phyloP scores from a whole-genome alignment of 2,888 invertebrate genomes.

The Branchellion lobata region DNA sequence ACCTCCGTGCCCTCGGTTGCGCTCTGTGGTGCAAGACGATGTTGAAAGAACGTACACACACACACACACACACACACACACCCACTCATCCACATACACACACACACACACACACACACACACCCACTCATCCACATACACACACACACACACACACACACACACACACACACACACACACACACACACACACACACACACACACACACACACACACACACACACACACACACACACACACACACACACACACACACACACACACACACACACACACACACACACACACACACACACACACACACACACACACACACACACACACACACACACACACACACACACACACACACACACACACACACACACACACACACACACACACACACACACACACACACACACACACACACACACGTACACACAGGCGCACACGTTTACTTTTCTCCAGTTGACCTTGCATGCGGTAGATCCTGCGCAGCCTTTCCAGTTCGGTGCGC shows the following conservation, averaged over 20 bases:
- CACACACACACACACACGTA: slow-evolving; percentile 14
- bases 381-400: slow-evolving; percentile 28
- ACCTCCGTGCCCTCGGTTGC: background rate
- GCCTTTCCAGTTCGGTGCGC: slow-evolving; percentile 78
- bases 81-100: background rate
- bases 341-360: slow-evolving; percentile 30
- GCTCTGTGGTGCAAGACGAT: background rate
- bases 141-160: background rate
- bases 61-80: no score
- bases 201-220: slow-evolving; percentile 13
- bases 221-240: slow-evolving; percentile 26
- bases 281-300: slow-evolving; percentile 35
- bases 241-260: slow-evolving; percentile 18
- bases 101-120: slow-evolving; percentile 12
- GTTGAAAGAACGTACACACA: background rate
- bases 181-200: slow-evolving; percentile 6
- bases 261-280: slow-evolving; percentile 34
- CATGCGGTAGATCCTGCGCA: slow-evolving; percentile 60
- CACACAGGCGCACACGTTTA: slow-evolving; percentile 17
- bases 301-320: slow-evolving; percentile 31
- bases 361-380: slow-evolving; percentile 17
- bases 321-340: slow-evolving; percentile 22
- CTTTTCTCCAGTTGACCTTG: slow-evolving; percentile 44
- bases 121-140: slow-evolving; percentile 17
- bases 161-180: no score